phyloP scores from a whole-genome alignment of 2,113 vertebrate genomes.

The Nothocercus julius region DNA sequence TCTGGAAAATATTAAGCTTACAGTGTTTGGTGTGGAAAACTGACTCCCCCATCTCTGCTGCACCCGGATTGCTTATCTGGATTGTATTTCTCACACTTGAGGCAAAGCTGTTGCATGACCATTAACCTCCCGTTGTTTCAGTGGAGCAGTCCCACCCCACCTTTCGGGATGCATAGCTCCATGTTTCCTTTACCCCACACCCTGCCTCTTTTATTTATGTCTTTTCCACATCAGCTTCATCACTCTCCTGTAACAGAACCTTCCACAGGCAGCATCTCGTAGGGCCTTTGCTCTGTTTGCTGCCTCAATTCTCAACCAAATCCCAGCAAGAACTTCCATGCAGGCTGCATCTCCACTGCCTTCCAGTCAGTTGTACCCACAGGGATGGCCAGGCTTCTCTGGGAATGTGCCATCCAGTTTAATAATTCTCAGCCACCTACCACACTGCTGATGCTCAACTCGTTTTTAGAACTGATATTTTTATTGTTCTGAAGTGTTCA shows the following conservation, averaged over 20 bases:
- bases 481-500: background rate
- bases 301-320: background rate
- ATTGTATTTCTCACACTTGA: background rate
- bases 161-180: background rate
- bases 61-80: background rate
- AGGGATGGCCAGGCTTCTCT: background rate
- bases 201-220: background rate
- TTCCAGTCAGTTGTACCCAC: background rate
- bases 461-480: background rate
- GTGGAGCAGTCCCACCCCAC: background rate
- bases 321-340: background rate
- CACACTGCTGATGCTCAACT: background rate
- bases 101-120: background rate
- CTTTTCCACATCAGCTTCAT: background rate
- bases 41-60: background rate
- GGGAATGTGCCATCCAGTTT: background rate
- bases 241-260: background rate
- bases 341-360: background rate
- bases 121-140: accelerated
- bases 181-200: background rate
- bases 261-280: background rate
- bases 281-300: background rate
- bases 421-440: background rate
- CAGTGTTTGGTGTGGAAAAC: background rate
- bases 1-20: slow-evolving; percentile 37